These are phyloP conservation scores for Psittacula cyanocephala DNA, from an alignment of 2,113 vertebrate species.

Conservation along the genomic window DNA sequence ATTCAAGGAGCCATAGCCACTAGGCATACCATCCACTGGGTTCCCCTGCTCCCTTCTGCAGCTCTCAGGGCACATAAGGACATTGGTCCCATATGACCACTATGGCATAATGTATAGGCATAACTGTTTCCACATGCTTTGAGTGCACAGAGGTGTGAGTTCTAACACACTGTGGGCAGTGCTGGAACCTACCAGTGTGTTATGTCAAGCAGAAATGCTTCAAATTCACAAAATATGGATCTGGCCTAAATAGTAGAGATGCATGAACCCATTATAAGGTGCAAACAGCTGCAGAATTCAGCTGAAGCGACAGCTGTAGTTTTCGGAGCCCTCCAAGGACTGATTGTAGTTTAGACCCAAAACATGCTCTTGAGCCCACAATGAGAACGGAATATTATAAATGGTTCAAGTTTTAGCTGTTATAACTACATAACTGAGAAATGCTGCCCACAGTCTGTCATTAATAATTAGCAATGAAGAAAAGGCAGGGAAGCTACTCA, in stretches of 20 bases:
- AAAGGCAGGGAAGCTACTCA: background rate
- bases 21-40: rapidly evolving
- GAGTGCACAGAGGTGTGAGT: background rate
- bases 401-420: background rate
- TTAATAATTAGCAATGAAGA: background rate
- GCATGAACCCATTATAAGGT: background rate
- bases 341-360: background rate
- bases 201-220: background rate
- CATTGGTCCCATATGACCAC: background rate
- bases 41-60: background rate
- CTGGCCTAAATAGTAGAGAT: background rate
- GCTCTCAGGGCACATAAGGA: background rate
- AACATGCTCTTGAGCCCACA: background rate
- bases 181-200: background rate
- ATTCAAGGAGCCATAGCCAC: background rate
- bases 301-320: background rate
- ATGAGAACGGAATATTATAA: background rate
- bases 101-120: background rate
- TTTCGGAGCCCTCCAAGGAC: background rate
- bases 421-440: background rate
- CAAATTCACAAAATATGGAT: background rate
- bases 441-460: background rate
- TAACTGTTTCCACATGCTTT: background rate
- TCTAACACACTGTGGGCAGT: background rate
- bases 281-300: background rate